Evolutionary conservation across 2,797 vertebrate species (phyloP), one percentile per base, ranked within the genome.

Genomic region (Melanotaenia nigrans): DNA sequence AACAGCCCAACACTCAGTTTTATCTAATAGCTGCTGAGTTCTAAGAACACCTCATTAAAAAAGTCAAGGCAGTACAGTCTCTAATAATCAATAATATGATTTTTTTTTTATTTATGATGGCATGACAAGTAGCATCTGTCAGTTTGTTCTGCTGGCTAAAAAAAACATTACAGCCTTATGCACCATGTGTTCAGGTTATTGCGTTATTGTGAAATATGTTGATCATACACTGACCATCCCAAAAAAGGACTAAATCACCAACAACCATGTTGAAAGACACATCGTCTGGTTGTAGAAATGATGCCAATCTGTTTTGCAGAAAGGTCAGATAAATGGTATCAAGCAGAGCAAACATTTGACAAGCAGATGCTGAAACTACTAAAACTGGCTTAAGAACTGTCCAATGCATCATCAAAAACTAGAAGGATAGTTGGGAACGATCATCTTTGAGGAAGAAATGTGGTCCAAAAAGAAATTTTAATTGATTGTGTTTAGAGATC

Each of bases 1-100:
- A 90, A 85, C 79, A 90, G 83, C 36, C 79, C 25, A 24, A 54
- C 81, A 85, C 81, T 83, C 71, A 68, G 42, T 87, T 88, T 60
- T 18, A 81, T 56, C 77, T 71, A 64, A 82, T 73, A 32, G 49
- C 67, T 65, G 72, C 70, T 84, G 83, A 63, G 51, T 30, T 30
- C 4, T 30, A 13, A 11, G 53, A 54, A 53, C 11, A 25, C 51
- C 9, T 14, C 24, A 14, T 16, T 54, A 30, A 30, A 55, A 28
- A 16, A 16, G 28, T 55, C 54, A 55, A 55, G 54, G 54, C 24
- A 55, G 30, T 30, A 28, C 14, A 55, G 7, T 14, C 2, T 55
- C 25, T 14, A 18, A 55, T 55, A 18, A 55, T 28, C 25, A 25
- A 25, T 12, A 14, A 2, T 5, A 25, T 25, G 22, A 13, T 53